Evolutionary conservation across 1,140 invertebrate species (phyloP).

Genomic region (Drosophila prosaltans): DNA sequence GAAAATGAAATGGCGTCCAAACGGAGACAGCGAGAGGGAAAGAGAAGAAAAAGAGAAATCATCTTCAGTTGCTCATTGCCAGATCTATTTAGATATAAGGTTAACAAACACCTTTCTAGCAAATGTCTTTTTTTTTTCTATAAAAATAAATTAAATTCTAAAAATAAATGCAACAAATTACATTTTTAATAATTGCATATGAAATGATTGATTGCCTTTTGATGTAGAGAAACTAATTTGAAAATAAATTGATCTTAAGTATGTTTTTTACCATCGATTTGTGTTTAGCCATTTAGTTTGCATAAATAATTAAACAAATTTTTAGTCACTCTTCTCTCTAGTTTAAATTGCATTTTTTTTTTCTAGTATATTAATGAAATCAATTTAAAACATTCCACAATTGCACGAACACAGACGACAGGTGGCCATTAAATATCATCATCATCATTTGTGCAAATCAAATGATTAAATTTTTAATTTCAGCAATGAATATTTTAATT

Average conservation of each 20-base stretch:
- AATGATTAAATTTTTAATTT: constrained; percentile 8
- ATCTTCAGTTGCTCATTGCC: neutral
- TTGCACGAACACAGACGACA: neutral
- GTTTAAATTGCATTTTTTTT: neutral
- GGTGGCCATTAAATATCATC: constrained; percentile 10
- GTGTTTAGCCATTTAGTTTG: too few species aligned
- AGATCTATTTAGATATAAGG: neutral
- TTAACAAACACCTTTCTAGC: too few species aligned
- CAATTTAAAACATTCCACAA: constrained; percentile 22
- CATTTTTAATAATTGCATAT: too few species aligned
- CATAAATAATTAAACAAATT: too few species aligned
- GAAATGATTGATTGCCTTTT: too few species aligned
- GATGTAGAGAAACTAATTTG: too few species aligned
- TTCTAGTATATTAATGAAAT: constrained; percentile 36
- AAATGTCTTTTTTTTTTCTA: too few species aligned
- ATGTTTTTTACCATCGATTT: too few species aligned
- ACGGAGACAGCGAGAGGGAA: neutral
- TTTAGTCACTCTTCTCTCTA: neutral
- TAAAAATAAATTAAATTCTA: too few species aligned
- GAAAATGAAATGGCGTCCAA: neutral
- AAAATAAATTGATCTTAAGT: too few species aligned
- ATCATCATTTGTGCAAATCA: constrained; percentile 8
- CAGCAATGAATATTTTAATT: constrained; percentile 2
- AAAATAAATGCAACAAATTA: too few species aligned
- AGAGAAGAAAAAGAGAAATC: neutral